Evolutionary conservation across 2,797 vertebrate species (phyloP).

Genomic region (Mus caroli): DNA sequence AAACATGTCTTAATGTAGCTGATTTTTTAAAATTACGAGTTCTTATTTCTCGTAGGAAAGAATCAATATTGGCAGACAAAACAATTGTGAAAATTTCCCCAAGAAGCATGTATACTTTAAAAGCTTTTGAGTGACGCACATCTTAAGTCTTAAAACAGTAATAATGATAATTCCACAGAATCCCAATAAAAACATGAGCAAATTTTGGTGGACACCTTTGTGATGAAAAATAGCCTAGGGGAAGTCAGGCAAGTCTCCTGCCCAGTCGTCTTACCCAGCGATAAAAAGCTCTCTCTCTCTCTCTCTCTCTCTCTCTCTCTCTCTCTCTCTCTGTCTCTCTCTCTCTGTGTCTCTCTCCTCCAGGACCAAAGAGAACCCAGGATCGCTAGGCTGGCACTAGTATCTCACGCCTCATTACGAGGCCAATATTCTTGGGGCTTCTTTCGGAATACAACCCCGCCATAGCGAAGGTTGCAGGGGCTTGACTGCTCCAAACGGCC

Average conservation of each 20-base stretch:
- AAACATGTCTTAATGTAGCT: conserved; percentile 64
- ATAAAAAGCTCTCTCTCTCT: too few species aligned
- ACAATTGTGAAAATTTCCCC: conserved; percentile 63
- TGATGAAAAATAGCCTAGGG: conserved; percentile 39
- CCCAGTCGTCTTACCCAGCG: too few species aligned
- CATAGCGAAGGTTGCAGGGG: conserved; percentile 77
- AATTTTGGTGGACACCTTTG: conserved; percentile 55
- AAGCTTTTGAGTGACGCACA: conserved; percentile 33
- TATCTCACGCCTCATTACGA: not conserved
- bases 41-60: conserved; percentile 21
- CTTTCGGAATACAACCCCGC: conserved; percentile 41
- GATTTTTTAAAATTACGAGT: conserved; percentile 31
- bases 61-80: conserved; percentile 47
- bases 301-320: not conserved
- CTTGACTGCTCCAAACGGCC: conserved; percentile 79
- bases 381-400: not conserved
- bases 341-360: not conserved
- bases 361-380: conserved; percentile 19
- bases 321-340: not conserved
- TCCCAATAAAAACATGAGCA: conserved; percentile 26
- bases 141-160: conserved; percentile 62
- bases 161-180: conserved; percentile 28
- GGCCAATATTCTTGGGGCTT: not conserved
- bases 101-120: conserved; percentile 53
- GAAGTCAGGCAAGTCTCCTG: not conserved